phyloP scores from a whole-genome alignment of 2,113 vertebrate genomes.

The Daboia siamensis region DNA sequence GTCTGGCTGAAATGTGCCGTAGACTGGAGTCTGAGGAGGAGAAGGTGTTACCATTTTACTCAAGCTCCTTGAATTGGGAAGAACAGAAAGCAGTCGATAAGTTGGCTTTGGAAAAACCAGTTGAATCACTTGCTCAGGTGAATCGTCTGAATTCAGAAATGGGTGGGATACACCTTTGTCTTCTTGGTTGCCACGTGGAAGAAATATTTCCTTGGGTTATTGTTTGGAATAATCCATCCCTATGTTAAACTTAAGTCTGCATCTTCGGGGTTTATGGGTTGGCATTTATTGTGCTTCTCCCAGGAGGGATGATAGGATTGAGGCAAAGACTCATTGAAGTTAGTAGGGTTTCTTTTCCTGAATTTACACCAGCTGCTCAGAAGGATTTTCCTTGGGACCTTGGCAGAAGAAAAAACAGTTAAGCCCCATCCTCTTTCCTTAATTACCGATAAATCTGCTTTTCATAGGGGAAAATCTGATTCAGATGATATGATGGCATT shows the following conservation, averaged over 20 bases:
- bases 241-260: background rate
- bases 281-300: background rate
- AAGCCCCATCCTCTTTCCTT: background rate
- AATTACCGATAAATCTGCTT: background rate
- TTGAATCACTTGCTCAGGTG: constrained; percentile 71
- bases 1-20: constrained; percentile 78
- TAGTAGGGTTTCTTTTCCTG: background rate
- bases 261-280: background rate
- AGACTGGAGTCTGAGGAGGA: constrained; percentile 81
- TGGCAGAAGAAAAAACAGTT: background rate
- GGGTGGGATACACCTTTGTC: background rate
- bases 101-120: constrained; percentile 37
- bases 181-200: background rate
- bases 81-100: constrained; percentile 57
- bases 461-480: background rate
- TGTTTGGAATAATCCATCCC: fast-evolving
- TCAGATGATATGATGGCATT: background rate
- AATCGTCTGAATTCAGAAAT: background rate
- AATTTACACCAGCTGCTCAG: background rate
- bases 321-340: background rate
- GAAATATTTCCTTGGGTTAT: fast-evolving
- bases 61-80: constrained; percentile 54
- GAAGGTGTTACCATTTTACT: constrained; percentile 83
- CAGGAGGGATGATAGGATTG: background rate
- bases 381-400: background rate